Evolutionary conservation across 2,888 invertebrate genomes (phyloP), one percentile per base, ranked within the genome.

Genomic region (Lasius fuliginosus): DNA sequence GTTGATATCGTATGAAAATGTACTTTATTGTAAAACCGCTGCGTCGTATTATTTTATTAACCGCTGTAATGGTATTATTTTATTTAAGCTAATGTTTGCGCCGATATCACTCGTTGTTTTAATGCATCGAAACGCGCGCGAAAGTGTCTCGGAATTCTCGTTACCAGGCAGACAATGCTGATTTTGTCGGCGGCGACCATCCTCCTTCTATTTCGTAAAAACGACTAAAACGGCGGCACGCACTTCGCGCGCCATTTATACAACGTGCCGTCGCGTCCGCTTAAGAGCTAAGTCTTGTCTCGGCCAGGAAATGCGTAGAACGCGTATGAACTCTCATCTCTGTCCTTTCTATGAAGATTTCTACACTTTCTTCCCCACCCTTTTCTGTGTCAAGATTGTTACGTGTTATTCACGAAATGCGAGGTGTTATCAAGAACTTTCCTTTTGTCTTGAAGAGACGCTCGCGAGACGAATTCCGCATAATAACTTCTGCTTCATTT

Each of bases 231-330:
- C 82, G 79, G 49, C 81, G 46, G 68, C 65, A 79, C 76, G 83
- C 85, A 84, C 76, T 85, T 67, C 12, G 71, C 73, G 75, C 82
- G 69, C 86, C 84, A 88, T 92, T 92, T 92, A 92, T 92, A 92
- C 85, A 62, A 56, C 74, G 77, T 33, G 56, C 56, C 60, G 81
- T 58, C 40, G 82, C 56, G 75, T 68, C 62, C 85, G 75, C 85
- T 83, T 92, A 92, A 92, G 86, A 92, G 92, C 88, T 85, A 91
- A 91, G 84, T 88, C 92, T 89, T 92, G 92, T 92, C 79, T 56
- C 67, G 67, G 46, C 58, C 92, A 87, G 92, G 92, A 92, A 92
- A 86, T 82, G 87, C 84, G 74, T 83, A 87, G 74, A 88, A n/a
- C 82, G 65, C 65, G 83, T 75, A 83, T n/a, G n/a, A n/a, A n/a